phyloP scores from a whole-genome alignment of 2,888 invertebrate species.

The Melolontha melolontha region DNA sequence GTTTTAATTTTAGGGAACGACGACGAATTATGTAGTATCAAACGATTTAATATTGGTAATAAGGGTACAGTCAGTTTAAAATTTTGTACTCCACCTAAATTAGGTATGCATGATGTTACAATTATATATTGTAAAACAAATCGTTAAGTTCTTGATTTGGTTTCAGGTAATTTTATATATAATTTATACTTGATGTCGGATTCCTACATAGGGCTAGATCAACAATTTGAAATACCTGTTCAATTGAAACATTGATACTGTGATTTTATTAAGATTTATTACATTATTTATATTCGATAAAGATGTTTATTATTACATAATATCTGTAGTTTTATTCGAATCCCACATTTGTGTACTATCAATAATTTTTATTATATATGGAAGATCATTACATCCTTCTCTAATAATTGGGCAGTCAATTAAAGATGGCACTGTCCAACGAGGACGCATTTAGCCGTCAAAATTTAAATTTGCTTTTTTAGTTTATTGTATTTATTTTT shows the following conservation, averaged over 20 bases:
- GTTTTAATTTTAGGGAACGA: slow-evolving; percentile 85
- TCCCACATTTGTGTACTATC: too few species aligned
- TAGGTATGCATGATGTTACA: slow-evolving; percentile 65
- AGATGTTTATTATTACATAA: too few species aligned
- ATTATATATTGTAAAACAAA: slow-evolving; percentile 20
- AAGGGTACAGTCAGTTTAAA: slow-evolving; percentile 67
- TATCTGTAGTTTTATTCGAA: too few species aligned
- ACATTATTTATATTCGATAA: slow-evolving; percentile 22
- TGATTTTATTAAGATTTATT: slow-evolving; percentile 30
- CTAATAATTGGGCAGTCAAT: too few species aligned
- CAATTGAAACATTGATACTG: slow-evolving; percentile 43
- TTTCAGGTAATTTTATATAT: slow-evolving; percentile 79
- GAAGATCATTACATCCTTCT: too few species aligned
- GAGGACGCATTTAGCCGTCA: too few species aligned
- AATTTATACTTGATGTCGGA: slow-evolving; percentile 91
- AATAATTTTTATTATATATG: too few species aligned
- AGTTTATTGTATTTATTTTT: too few species aligned
- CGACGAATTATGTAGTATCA: slow-evolving; percentile 84
- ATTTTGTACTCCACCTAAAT: slow-evolving; percentile 72
- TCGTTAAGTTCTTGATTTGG: slow-evolving; percentile 18
- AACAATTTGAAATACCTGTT: slow-evolving; percentile 72
- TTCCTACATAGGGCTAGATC: slow-evolving; percentile 93
- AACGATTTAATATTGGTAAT: slow-evolving; percentile 74
- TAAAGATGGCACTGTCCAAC: too few species aligned
- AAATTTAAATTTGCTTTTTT: too few species aligned